Percentiles rank a stretch among this genome's conserved stretches.
phyloP scores from a whole-genome alignment of 2,888 invertebrate species.

The Galerucella pusilla region DNA sequence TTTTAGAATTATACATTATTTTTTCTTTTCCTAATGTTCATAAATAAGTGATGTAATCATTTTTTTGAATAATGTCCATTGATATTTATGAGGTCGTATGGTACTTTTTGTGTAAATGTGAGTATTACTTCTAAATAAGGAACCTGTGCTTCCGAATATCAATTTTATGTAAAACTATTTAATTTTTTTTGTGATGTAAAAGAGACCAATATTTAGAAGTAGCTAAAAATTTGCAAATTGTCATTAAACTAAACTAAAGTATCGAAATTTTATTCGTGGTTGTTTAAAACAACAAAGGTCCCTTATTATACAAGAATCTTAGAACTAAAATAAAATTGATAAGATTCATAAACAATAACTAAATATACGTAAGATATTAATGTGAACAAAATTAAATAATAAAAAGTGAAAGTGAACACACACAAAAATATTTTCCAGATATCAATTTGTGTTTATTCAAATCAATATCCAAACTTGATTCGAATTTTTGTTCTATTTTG shows the following conservation, averaged over 20 bases:
- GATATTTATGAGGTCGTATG: too few species aligned
- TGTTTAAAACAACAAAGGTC: slow-evolving; percentile 7
- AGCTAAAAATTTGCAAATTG: slow-evolving; percentile 16
- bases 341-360: neutral
- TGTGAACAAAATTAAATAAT: neutral
- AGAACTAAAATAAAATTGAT: neutral
- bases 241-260: neutral
- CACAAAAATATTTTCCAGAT: neutral
- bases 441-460: neutral
- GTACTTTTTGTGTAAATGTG: neutral
- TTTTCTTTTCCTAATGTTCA: too few species aligned
- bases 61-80: too few species aligned
- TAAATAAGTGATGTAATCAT: too few species aligned
- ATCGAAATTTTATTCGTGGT: neutral
- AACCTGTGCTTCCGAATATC: neutral
- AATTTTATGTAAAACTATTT: neutral
- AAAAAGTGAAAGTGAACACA: slow-evolving; percentile 1
- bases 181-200: neutral
- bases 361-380: neutral
- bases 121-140: neutral
- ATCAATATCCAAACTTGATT: neutral
- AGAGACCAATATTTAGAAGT: neutral
- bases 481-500: neutral
- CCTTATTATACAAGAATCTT: slow-evolving; percentile 5
- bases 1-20: too few species aligned